Percentiles rank a stretch among this genome's conserved stretches.
These are phyloP conservation scores for Drosophila orosa DNA, from an alignment of 1,140 invertebrate species.

Conservation along the genomic window DNA sequence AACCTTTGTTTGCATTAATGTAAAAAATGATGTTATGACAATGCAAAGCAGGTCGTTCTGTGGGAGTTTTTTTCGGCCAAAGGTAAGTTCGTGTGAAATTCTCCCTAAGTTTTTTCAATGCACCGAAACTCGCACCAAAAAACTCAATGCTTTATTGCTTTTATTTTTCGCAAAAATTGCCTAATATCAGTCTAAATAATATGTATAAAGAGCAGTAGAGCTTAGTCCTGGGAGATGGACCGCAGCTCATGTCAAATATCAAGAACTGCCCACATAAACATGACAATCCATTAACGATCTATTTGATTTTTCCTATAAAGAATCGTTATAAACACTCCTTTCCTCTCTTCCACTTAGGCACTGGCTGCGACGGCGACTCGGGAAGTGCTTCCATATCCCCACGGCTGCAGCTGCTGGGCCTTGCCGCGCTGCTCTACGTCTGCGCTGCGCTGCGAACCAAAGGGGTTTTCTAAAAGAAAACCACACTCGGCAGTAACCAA, in stretches of 20 bases:
- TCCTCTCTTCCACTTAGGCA: conserved; percentile 32
- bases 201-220: conserved; percentile 8
- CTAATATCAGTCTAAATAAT: conserved; percentile 11
- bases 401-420: conserved; percentile 46
- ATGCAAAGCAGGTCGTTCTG: conserved; percentile 63
- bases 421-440: conserved; percentile 58
- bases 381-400: conserved; percentile 72
- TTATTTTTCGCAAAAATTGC: conserved; percentile 10
- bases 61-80: conserved; percentile 65
- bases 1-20: conserved; percentile 49
- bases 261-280: conserved; percentile 45
- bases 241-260: conserved; percentile 11
- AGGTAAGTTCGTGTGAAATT: conserved; percentile 74
- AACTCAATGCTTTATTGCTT: conserved; percentile 43
- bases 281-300: conserved; percentile 6
- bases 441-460: conserved; percentile 50
- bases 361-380: conserved; percentile 54
- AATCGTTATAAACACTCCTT: conserved; percentile 13
- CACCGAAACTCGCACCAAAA: conserved; percentile 72
- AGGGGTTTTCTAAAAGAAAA: conserved; percentile 77
- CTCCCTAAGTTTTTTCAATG: conserved; percentile 52
- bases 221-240: conserved; percentile 20
- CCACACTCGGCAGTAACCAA: conserved; percentile 36
- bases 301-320: neutral
- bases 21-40: conserved; percentile 43